Percentiles rank a stretch among this genome's conserved stretches.
phyloP scores from a whole-genome alignment of 2,797 vertebrate genomes.

The Poeciliopsis paucimaculata region DNA sequence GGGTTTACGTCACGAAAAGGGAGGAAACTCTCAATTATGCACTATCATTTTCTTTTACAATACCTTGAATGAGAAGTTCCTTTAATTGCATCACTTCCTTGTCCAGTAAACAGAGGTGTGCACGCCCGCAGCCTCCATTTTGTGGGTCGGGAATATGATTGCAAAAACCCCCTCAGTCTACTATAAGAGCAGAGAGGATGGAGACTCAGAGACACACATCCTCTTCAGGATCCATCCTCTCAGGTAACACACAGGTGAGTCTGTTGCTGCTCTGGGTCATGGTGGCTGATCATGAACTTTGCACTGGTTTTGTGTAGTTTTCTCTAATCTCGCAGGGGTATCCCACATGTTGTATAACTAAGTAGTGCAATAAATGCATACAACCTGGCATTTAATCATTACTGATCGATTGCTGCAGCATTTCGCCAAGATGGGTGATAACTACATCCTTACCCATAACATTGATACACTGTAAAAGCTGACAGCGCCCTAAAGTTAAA shows the following conservation, averaged over 20 bases:
- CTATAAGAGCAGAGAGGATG: slow-evolving; percentile 72
- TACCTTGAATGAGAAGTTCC: slow-evolving; percentile 37
- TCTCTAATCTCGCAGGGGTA: not conserved
- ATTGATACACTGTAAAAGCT: not conserved
- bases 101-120: slow-evolving; percentile 44
- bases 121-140: not conserved
- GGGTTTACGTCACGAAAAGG: not conserved
- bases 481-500: not conserved
- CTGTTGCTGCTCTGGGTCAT: slow-evolving; percentile 4
- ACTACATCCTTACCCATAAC: not conserved
- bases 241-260: slow-evolving; percentile 66
- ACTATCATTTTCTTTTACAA: slow-evolving; percentile 20
- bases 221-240: slow-evolving; percentile 42
- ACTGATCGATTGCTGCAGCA: not conserved
- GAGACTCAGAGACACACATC: slow-evolving; percentile 53
- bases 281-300: not conserved
- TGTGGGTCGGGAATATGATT: slow-evolving; percentile 2
- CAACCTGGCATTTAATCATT: not conserved
- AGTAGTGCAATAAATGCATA: not conserved
- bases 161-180: slow-evolving; percentile 44
- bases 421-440: not conserved
- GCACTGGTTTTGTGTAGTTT: not conserved
- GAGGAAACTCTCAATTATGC: slow-evolving; percentile 25
- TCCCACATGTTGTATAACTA: not conserved
- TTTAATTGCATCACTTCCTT: slow-evolving; percentile 62